Percentiles rank a stretch among this genome's conserved stretches.
Conservation (phyloP, 2,797 vertebrate species). For the Spatula clypeata region DNA sequence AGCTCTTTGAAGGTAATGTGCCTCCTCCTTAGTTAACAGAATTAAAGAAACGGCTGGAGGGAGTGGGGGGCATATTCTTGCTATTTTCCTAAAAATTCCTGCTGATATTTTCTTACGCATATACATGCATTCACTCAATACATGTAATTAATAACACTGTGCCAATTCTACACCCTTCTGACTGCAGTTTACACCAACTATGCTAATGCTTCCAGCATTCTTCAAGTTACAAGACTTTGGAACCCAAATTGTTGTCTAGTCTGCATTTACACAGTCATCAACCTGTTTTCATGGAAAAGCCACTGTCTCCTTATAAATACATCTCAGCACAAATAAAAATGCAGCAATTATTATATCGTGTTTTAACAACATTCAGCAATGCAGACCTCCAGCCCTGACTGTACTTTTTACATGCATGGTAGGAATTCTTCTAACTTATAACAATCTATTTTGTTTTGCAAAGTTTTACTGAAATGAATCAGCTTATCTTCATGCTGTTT, state of each 20-base stretch:
- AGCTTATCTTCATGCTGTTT: neutral
- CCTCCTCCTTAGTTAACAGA: neutral
- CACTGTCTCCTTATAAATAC: neutral
- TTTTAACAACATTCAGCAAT: neutral
- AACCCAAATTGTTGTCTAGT: neutral
- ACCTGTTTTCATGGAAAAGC: neutral
- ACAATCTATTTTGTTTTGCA: neutral
- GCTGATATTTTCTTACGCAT: neutral
- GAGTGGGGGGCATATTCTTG: neutral
- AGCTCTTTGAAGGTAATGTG: conserved; percentile 17
- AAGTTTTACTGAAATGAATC: neutral
- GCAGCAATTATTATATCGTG: neutral
- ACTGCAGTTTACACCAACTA: neutral
- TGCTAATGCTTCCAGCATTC: neutral
- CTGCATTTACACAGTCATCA: neutral
- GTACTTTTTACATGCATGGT: neutral
- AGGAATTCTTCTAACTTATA: neutral
- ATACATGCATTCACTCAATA: neutral
- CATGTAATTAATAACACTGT: neutral
- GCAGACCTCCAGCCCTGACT: neutral
- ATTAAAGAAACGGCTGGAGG: neutral
- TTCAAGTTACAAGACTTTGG: neutral
- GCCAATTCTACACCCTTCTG: neutral
- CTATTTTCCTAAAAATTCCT: neutral
- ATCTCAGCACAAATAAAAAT: neutral